These are phyloP conservation scores for Actinemys pallida DNA, from an alignment of 2,113 vertebrate genomes.

Conservation along the genomic window DNA sequence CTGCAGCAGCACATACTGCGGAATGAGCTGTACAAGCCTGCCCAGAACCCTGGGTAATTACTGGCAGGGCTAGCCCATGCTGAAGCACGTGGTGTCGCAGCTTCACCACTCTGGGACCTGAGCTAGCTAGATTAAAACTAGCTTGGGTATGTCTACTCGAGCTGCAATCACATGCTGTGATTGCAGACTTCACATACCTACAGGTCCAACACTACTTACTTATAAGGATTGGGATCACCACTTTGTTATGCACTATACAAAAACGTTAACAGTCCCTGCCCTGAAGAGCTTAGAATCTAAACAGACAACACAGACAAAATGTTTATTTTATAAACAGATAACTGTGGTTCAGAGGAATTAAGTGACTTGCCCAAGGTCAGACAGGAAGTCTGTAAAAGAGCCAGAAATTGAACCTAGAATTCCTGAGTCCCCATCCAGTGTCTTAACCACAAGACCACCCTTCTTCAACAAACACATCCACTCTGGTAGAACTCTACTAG, in stretches of 20 bases:
- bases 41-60: too few relatives aligned
- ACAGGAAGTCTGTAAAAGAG: fast-evolving
- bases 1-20: too few relatives aligned
- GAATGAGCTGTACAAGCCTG: too few relatives aligned
- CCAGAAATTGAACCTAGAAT: fast-evolving
- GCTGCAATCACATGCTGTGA: too few relatives aligned
- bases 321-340: too few relatives aligned
- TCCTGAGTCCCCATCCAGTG: background rate
- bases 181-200: too few relatives aligned
- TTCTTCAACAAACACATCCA: background rate
- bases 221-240: background rate
- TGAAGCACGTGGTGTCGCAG: too few relatives aligned
- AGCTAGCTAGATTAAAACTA: too few relatives aligned
- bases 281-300: background rate
- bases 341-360: background rate
- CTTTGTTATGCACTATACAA: fast-evolving
- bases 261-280: background rate
- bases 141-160: too few relatives aligned
- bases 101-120: too few relatives aligned
- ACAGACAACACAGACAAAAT: background rate
- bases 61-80: too few relatives aligned
- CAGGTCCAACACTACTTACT: background rate
- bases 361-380: background rate
- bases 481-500: background rate
- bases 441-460: background rate